Base-by-base conservation (phyloP, 2,797 vertebrate species). In the Siniperca obscura region DNA sequence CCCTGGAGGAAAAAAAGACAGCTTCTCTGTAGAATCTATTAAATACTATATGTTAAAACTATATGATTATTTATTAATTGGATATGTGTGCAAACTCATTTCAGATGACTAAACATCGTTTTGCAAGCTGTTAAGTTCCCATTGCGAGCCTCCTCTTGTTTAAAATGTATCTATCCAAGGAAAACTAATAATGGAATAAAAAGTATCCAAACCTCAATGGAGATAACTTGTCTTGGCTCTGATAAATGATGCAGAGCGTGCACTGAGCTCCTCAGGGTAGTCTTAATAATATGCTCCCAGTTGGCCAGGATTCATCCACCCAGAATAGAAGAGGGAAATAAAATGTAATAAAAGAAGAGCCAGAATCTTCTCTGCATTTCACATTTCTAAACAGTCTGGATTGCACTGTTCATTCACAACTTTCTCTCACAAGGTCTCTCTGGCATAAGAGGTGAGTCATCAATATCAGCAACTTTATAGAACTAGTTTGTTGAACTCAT, bases 181-280 rank as follows among this genome's bases (percentile, higher is more conserved):
- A 55, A 69, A 78, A 68, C 40, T 62, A 55, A 80, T 84, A 70
- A 77, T 55, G 40, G 19, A 59, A 14, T 56, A 44, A 71, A 65
- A 55, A 70, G 19, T 53, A 42, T 70, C 30, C 36, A 62, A 66
- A 80, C 21, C 80, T 85, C 83, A 66, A 56, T 0, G 50, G 71
- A 77, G 66, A 60, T 62, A 69, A 80, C 68, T 78, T 73, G 61
- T 82, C 71, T 81, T 50, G 27, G 69, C 40, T 67, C 76, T 78
- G 80, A 86, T 65, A 86, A 80, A 84, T 83, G 80, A 82, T 83
- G 74, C 74, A 78, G 81, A 81, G 78, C 2, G 2, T 56, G 69
- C 76, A 25, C 70, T 21, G 53, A 69, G 44, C 76, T 80, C 71
- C 78, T 82, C 55, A 8, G 69, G 76, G 84, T 73, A 46, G 61